Conservation (phyloP, 2,888 invertebrate species). For the Romanomermis culicivorax region DNA sequence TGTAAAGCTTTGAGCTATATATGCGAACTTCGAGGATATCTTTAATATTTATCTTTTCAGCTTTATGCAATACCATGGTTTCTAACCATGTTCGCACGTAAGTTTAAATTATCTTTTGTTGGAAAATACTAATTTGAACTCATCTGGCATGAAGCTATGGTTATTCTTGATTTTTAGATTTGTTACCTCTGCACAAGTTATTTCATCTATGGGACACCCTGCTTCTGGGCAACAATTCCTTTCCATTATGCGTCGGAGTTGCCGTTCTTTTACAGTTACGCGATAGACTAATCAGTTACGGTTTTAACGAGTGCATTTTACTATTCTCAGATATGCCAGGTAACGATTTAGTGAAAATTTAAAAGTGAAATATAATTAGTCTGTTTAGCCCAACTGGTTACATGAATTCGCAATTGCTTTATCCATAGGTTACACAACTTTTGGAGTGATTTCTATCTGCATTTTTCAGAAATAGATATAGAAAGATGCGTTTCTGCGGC, state of each 20-base stretch:
- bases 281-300: conserved; percentile 57
- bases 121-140: conserved; percentile 7
- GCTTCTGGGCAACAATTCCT: conserved; percentile 68
- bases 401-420: no score
- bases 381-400: no score
- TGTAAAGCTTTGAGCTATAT: conserved; percentile 25
- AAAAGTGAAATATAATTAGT: neutral
- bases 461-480: conserved; percentile 56
- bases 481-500: conserved; percentile 74
- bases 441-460: no score
- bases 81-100: conserved; percentile 91
- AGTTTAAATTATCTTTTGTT: conserved; percentile 32
- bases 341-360: conserved; percentile 18
- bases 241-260: conserved; percentile 80
- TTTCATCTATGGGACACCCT: conserved; percentile 93
- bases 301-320: conserved; percentile 93
- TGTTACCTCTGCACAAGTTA: conserved; percentile 89
- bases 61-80: conserved; percentile 98
- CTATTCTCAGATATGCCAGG: conserved; percentile 89
- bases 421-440: no score
- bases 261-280: conserved; percentile 70
- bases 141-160: neutral
- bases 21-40: neutral
- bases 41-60: conserved; percentile 21
- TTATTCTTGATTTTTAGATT: conserved; percentile 44